Percentiles rank a stretch among this genome's conserved stretches.
Evolutionary conservation across 2,888 invertebrate genomes (phyloP).

Genomic region (Hypsopygia costalis): DNA sequence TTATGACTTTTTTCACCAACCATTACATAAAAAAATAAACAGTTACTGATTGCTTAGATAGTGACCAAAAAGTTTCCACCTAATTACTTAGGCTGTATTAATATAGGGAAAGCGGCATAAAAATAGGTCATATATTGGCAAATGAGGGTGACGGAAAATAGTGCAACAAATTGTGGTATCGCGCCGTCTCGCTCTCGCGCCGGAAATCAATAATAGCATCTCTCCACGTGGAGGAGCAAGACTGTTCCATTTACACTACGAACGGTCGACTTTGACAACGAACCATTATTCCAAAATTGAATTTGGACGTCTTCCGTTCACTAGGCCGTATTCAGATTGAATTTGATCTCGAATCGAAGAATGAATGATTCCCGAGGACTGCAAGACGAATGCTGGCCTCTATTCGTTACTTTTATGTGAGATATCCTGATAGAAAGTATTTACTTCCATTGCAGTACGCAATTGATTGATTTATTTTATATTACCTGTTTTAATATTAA

Average conservation of each 20-base stretch:
- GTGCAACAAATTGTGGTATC: constrained; percentile 77
- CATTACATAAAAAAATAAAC: neutral
- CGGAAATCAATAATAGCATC: constrained; percentile 80
- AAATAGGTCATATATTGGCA: constrained; percentile 81
- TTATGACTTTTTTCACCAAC: neutral
- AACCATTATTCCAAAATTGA: constrained; percentile 50
- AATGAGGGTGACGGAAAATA: constrained; percentile 66
- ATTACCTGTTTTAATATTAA: no score
- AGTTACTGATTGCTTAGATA: constrained; percentile 34
- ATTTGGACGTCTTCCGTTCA: constrained; percentile 35
- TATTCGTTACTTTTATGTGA: neutral
- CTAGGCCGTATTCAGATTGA: constrained; percentile 31
- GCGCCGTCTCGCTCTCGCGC: constrained; percentile 63
- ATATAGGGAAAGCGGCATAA: constrained; percentile 76
- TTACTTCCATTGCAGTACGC: no score
- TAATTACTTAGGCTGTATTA: constrained; percentile 77
- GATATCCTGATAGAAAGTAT: no score
- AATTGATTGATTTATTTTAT: no score
- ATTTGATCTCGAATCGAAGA: constrained; percentile 24
- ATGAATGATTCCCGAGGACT: constrained; percentile 21
- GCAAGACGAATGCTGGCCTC: neutral
- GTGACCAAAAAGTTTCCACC: constrained; percentile 62
- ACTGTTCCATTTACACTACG: constrained; percentile 66
- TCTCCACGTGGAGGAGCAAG: constrained; percentile 75
- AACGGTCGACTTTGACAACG: constrained; percentile 42